Base-by-base conservation (phyloP, 2,797 vertebrate genomes). In the Carcharodon carcharias region DNA sequence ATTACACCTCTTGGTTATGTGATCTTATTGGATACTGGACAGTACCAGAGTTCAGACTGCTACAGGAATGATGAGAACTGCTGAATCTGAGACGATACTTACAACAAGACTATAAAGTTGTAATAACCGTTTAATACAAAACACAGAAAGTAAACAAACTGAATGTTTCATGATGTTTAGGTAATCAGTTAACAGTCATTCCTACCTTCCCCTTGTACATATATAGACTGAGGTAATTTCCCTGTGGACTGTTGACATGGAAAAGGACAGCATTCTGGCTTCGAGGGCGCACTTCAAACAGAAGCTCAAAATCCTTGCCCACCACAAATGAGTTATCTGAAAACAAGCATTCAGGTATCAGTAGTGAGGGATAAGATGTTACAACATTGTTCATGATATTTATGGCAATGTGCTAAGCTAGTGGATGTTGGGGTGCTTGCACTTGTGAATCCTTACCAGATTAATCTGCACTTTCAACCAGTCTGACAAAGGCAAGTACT, bases 151-250 rank as follows among this genome's bases (percentile, higher is more conserved):
- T n/a, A 65, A 26, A 56, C 54, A 89, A 31, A 54, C 14, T 31
- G 50, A 91, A 92, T 7, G 8, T 95, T 45, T 69, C 63, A n/a
- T 91, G 14, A 31, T 56, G 18, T 61, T 56, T 61, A 91, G 56
- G 56, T 69, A 58, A 63, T n/a, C 40, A 45, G 35, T 3, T 31
- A 71, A 95, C 18, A 31, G 69, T 8, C 77, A 3, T 65, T 96
- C 98, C 96, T 95, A 99, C 99, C 98, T 98, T 98, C 97, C 98
- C 99, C 96, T 96, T 97, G 95, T 98, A 97, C 98, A 99, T 98
- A 97, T 98, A 99, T 88, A 99, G 69, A 61, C 97, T 98, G 96
- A 99, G 97, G 96, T 98, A 98, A 96, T 97, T 97, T 63, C 97
- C 97, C 0, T 63, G 96, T 54, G 97, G 97, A 96, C 97, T 97